A percentile compares a stretch with the other conserved stretches of the same genome.
These are phyloP conservation scores for Leucosticte australis DNA, from an alignment of 2,113 vertebrate genomes.

Conservation along the genomic window DNA sequence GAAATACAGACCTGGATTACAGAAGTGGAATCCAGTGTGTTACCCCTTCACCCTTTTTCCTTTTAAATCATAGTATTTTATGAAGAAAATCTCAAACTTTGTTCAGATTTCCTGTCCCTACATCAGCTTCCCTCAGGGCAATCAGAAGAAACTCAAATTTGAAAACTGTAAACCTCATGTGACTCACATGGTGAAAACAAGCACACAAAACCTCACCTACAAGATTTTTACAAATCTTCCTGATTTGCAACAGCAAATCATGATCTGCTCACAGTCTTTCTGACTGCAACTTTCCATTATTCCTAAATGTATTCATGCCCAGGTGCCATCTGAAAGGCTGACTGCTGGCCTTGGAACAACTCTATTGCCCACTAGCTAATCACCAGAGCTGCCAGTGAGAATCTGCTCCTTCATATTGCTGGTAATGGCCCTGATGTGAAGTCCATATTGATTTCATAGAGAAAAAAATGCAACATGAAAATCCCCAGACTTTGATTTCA, in stretches of 20 bases:
- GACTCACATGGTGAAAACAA: not conserved
- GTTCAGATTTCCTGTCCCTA: not conserved
- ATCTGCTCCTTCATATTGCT: not conserved
- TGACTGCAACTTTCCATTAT: not conserved
- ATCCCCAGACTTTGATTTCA: not conserved
- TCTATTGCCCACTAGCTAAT: not conserved
- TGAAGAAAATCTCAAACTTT: not conserved
- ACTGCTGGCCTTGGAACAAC: not conserved
- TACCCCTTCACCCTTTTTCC: no score
- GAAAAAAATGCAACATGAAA: not conserved
- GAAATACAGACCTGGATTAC: not conserved
- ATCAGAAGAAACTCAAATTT: not conserved
- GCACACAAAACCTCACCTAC: not conserved
- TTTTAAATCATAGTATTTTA: not conserved
- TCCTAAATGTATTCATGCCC: not conserved
- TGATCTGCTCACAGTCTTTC: not conserved
- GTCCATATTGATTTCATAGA: not conserved
- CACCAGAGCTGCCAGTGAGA: not conserved
- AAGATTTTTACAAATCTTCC: not conserved
- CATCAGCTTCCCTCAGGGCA: not conserved
- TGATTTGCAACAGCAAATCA: not conserved
- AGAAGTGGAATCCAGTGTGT: not conserved
- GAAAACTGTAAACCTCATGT: not conserved
- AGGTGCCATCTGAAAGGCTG: not conserved
- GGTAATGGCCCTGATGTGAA: not conserved